Evolutionary conservation across 1,140 invertebrate species (phyloP).

Genomic region (Drosophila busckii): DNA sequence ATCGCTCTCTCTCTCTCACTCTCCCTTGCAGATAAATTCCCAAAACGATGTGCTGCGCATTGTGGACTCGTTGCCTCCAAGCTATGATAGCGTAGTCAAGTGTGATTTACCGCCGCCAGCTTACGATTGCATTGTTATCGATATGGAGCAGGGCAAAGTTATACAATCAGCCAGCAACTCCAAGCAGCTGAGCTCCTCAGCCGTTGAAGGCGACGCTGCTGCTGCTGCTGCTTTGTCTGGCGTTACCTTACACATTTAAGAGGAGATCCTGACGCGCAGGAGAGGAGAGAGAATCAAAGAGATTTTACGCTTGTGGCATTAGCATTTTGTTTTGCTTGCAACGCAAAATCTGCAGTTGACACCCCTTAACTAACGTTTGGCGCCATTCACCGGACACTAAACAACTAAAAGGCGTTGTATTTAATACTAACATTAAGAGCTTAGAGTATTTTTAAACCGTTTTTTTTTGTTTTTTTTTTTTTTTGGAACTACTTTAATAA

Average conservation of each 20-base stretch:
- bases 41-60: constrained; percentile 76
- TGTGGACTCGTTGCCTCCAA: constrained; percentile 72
- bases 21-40: constrained; percentile 62
- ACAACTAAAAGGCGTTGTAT: constrained; percentile 57
- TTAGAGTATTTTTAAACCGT: constrained; percentile 48
- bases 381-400: constrained; percentile 17
- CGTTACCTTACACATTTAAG: constrained; percentile 50
- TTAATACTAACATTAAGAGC: constrained; percentile 54
- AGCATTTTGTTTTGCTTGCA: constrained; percentile 27
- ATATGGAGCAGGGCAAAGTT: constrained; percentile 63
- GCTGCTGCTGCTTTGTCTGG: constrained; percentile 22
- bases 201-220: neutral
- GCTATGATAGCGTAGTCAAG: constrained; percentile 72
- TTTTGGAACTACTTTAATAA: too few relatives aligned
- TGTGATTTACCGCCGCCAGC: constrained; percentile 70
- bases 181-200: constrained; percentile 25
- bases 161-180: constrained; percentile 35
- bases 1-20: neutral
- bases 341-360: constrained; percentile 17
- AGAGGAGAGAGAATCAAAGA: constrained; percentile 44
- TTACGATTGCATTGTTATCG: constrained; percentile 70
- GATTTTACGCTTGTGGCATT: constrained; percentile 41
- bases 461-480: constrained; percentile 2
- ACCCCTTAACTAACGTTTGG: constrained; percentile 8
- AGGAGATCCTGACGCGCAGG: constrained; percentile 3